These are phyloP conservation scores for Paramacrobiotus metropolitanus DNA, from an alignment of 1,140 invertebrate genomes.

Conservation along the genomic window DNA sequence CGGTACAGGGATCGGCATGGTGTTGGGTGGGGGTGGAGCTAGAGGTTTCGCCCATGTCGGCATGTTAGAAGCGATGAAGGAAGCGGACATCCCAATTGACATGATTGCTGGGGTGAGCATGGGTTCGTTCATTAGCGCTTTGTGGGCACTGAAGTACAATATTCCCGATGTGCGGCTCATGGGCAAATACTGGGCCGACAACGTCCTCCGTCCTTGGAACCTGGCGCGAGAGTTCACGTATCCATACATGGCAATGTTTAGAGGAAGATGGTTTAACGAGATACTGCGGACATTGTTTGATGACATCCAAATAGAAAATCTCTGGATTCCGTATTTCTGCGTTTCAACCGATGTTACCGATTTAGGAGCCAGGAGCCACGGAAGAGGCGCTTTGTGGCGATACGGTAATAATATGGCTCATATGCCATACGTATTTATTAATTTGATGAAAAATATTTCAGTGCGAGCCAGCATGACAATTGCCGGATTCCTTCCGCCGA, in stretches of 20 bases:
- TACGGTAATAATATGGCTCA: no score
- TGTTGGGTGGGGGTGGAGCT: conserved; percentile 20
- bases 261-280: conserved; percentile 36
- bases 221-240: conserved; percentile 69
- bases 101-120: conserved; percentile 96
- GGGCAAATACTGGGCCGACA: not conserved
- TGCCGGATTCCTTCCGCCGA: conserved; percentile 87
- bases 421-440: no score
- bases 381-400: conserved; percentile 46
- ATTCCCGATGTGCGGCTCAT: not conserved
- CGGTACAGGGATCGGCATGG: conserved; percentile 24
- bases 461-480: conserved; percentile 94
- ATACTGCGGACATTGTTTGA: conserved; percentile 69
- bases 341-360: conserved; percentile 65
- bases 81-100: conserved; percentile 87
- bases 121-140: conserved; percentile 26
- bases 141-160: not conserved
- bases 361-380: conserved; percentile 77
- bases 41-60: conserved; percentile 34
- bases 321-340: conserved; percentile 96
- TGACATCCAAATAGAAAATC: conserved; percentile 79
- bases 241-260: conserved; percentile 88
- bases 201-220: not conserved
- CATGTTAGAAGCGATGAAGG: conserved; percentile 31
- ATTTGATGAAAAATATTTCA: no score